Base-by-base conservation (phyloP, 1,140 invertebrate genomes). In the Sipha flava region DNA sequence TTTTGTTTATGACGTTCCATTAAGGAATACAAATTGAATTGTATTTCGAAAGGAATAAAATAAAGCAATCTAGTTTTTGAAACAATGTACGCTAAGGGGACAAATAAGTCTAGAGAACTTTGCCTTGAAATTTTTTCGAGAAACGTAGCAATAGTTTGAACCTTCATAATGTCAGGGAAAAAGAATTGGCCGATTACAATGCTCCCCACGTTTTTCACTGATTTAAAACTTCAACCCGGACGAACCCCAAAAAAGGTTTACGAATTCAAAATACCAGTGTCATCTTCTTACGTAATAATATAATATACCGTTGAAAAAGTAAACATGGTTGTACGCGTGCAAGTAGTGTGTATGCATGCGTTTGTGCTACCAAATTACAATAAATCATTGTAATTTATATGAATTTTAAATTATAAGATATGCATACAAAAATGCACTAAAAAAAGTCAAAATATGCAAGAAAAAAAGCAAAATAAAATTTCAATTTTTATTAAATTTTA, bases 221-320 rank as follows among this genome's bases (percentile, higher is more conserved):
- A 54, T 54, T 75, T 49, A 75, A 75, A 75, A 75, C 29, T 75
- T 75, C 29, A 18, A 73, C 70, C 70, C 70, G n/a, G n/a, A 31
- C 47, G 14, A 80, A 29, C 21, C 26, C 34, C 1, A n/a, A 52
- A 82, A 79, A 64, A 29, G 64, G 23, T 68, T 68, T 47, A 2
- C 14, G n/a, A 70, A 47, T 70, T 47, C 40, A 70, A 70, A 70
- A 70, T n/a, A 10, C 21, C 6, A 31, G 59, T 62, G 16, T 6
- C 21, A 14, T 43, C 64, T 66, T 43, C 12, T 66, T 66, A 66
- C 37, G 9, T 43, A 66, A 66, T 34, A 62, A 64, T 43, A 43
- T 66, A 21, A 66, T 66, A 37, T 26, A 66, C 2, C 26, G 21
- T n/a, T n/a, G n/a, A n/a, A n/a, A n/a, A n/a, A n/a, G n/a, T n/a